These are phyloP conservation scores for Axinella damicornis DNA, from an alignment of 37 sponge, comb jelly and placozoan species.

Conservation along the genomic window DNA sequence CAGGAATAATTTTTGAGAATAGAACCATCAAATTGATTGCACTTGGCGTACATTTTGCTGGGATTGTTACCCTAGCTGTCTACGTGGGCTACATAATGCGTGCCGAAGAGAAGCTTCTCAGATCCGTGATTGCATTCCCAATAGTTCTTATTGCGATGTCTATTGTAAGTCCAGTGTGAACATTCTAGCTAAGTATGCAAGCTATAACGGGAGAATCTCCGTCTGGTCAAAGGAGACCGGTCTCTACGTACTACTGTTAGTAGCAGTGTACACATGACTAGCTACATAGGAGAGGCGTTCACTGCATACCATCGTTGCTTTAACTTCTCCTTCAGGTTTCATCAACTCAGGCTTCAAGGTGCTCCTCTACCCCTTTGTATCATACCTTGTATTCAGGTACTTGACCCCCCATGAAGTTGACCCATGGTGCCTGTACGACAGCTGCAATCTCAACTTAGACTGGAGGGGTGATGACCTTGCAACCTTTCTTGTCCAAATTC, in stretches of 20 bases:
- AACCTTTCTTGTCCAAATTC: slow-evolving; percentile 49
- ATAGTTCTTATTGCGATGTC: slow-evolving; percentile 29
- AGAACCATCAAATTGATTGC: slow-evolving; percentile 24
- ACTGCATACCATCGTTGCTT: too few relatives aligned
- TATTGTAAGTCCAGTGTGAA: too few relatives aligned
- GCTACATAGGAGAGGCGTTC: too few relatives aligned
- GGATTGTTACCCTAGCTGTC: slow-evolving; percentile 1
- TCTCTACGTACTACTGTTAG: too few relatives aligned
- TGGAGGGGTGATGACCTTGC: slow-evolving; percentile 25
- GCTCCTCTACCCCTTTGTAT: slow-evolving; percentile 55
- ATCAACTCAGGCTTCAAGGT: slow-evolving; percentile 59
- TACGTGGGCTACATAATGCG: background rate
- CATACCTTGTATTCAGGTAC: slow-evolving; percentile 47
- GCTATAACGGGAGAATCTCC: too few relatives aligned
- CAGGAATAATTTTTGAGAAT: slow-evolving; percentile 15
- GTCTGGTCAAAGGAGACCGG: too few relatives aligned
- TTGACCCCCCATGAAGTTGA: slow-evolving; percentile 25
- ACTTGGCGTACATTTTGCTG: slow-evolving; percentile 38
- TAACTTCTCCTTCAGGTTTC: too few relatives aligned
- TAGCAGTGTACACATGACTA: too few relatives aligned
- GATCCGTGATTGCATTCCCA: slow-evolving; percentile 15
- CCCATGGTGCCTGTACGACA: slow-evolving; percentile 32
- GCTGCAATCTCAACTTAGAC: background rate
- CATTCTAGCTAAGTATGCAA: too few relatives aligned
- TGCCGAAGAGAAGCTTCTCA: background rate